Evolutionary conservation across 2,113 vertebrate genomes (phyloP).

Genomic region (Pongo pygmaeus): DNA sequence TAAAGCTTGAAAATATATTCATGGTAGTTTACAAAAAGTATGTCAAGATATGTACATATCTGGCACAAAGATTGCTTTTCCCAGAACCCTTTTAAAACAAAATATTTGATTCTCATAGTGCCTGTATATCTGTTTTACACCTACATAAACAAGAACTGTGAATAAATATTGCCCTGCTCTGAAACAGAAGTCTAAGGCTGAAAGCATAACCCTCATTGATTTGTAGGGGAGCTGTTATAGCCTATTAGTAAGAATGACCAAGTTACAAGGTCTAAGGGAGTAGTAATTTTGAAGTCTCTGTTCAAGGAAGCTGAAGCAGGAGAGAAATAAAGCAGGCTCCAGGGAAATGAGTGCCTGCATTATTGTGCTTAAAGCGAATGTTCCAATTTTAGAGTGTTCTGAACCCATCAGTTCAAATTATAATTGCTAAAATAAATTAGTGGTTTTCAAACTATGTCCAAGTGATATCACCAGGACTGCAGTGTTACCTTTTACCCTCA

Average conservation of each 20-base stretch:
- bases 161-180: not conserved
- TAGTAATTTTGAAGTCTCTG: not conserved
- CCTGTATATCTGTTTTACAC: not conserved
- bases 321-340: not conserved
- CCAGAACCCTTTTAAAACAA: not conserved
- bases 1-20: not conserved
- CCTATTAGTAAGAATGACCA: not conserved
- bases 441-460: not conserved
- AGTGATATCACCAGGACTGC: not conserved
- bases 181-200: not conserved
- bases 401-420: not conserved
- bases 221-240: not conserved
- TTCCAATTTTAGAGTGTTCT: not conserved
- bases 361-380: not conserved
- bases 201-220: not conserved
- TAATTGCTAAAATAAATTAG: not conserved
- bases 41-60: not conserved
- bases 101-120: not conserved
- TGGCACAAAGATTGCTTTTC: not conserved
- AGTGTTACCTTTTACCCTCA: not conserved
- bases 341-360: not conserved
- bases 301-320: not conserved
- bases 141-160: not conserved
- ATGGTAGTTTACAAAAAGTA: not conserved
- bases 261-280: not conserved